Base-by-base conservation (phyloP, 1,140 invertebrate species). In the Drosophila sp. region DNA sequence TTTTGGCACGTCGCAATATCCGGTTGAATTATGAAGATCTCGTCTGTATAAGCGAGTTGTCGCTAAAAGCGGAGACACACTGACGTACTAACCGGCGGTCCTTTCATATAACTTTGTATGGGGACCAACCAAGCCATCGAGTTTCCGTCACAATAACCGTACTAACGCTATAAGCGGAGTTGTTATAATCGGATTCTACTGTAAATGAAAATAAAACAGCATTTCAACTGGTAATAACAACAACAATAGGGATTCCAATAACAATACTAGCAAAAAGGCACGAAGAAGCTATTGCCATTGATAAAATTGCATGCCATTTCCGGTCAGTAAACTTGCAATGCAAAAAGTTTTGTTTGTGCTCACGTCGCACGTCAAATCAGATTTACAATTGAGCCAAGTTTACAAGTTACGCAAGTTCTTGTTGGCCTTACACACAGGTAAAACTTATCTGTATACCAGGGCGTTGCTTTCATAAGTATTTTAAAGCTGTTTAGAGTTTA, bases 241-340 rank as follows among this genome's bases (percentile, higher is more conserved):
- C n/a, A 14, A 48, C 4, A 50, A 27, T 7, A 29, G 18, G 14
- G 8, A n/a, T 29, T 59, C 14, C 27, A 18, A 25, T 45, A 45
- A 59, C 41, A 58, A 4, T 16, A 29, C 25, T 32, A 38, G 38
- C 7, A 56, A 56, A 59, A 27, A 25, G 11, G 29, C 45, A 58
- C 27, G 8, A 14, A 14, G 45, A n/a, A 57, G 45, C 58, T 50
- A n/a, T 36, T 11, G 58, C 57, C 75, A 73, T 76, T 87, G 83
- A 82, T 89, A 82, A 89, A 87, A 82, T 76, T 82, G 78, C 76
- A 89, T 73, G 82, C 83, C 82, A 79, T 82, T 87, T 87, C 78
- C 83, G 82, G 82, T 89, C 83, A 89, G 67, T 87, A 87, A 87
- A 87, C 82, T 87, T 89, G 67, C 65, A 62, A 73, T 78, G 66